These are phyloP conservation scores for Rhizoglyphus robini DNA, from an alignment of 1,140 invertebrate species.

Conservation along the genomic window DNA sequence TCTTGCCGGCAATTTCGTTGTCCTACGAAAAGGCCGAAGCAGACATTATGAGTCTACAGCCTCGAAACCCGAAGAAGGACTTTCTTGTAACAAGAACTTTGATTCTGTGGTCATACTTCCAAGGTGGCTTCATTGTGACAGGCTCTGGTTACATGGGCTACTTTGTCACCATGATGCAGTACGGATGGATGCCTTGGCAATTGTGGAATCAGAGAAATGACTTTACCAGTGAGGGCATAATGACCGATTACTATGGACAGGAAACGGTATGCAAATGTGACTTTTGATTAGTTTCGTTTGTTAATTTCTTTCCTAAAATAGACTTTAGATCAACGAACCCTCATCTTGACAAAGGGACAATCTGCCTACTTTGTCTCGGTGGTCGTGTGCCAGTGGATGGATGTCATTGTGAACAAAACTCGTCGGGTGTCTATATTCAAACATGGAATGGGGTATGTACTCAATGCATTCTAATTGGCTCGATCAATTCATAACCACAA, in stretches of 20 bases:
- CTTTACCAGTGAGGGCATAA: slow-evolving; percentile 89
- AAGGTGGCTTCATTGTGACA: slow-evolving; percentile 98
- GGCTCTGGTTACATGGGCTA: slow-evolving; percentile 79
- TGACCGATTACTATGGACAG: slow-evolving; percentile 90
- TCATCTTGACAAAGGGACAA: slow-evolving; percentile 49
- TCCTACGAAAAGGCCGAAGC: slow-evolving; percentile 51
- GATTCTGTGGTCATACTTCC: slow-evolving; percentile 73
- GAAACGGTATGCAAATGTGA: slow-evolving; percentile 57
- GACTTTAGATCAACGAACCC: slow-evolving; percentile 13
- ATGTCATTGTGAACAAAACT: slow-evolving; percentile 53
- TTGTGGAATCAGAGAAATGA: slow-evolving; percentile 56
- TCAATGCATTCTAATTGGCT: too few species aligned
- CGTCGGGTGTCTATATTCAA: slow-evolving; percentile 46
- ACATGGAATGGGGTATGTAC: slow-evolving; percentile 44
- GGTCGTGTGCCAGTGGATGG: slow-evolving; percentile 53
- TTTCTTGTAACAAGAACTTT: slow-evolving; percentile 45
- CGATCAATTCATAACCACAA: too few species aligned
- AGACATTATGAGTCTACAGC: slow-evolving; percentile 54
- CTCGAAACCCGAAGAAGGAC: slow-evolving; percentile 47
- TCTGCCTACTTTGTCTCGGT: slow-evolving; percentile 52
- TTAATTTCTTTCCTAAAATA: neutral
- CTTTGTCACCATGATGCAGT: slow-evolving; percentile 97
- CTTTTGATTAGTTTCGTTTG: neutral
- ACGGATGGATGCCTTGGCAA: slow-evolving; percentile 67
- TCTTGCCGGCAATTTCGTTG: slow-evolving; percentile 60